Evolutionary conservation across 1,140 invertebrate species (phyloP).

Genomic region (Panagrolaimus sp.): DNA sequence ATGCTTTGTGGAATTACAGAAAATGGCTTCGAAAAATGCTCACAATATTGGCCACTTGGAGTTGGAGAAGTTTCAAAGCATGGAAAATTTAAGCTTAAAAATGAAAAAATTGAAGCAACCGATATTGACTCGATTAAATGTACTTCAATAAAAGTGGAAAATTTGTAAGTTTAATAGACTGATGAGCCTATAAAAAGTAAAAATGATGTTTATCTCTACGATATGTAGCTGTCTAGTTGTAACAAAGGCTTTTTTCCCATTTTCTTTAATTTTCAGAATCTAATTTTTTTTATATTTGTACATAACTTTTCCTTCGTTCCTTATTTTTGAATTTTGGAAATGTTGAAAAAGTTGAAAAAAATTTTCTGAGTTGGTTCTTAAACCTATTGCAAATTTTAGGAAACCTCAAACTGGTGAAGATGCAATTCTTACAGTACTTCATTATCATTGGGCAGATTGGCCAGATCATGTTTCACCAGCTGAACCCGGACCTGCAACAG

Average conservation of each 20-base stretch:
- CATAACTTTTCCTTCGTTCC: no score
- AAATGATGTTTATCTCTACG: no score
- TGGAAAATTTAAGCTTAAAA: slow-evolving; percentile 6
- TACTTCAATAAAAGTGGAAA: neutral
- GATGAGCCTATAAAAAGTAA: no score
- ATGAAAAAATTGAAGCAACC: neutral
- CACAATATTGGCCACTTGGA: slow-evolving; percentile 8
- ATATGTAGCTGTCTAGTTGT: no score
- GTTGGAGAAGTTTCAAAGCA: neutral
- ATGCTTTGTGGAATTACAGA: slow-evolving; percentile 61
- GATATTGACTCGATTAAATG: neutral
- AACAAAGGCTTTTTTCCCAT: no score
- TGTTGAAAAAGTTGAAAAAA: no score
- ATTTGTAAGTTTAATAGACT: slow-evolving; percentile 12
- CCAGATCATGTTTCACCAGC: slow-evolving; percentile 10
- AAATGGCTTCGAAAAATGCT: slow-evolving; percentile 44
- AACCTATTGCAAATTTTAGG: slow-evolving; percentile 6
- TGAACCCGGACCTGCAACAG: neutral
- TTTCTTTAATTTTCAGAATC: no score
- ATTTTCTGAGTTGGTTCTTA: no score
- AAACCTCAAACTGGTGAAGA: slow-evolving; percentile 6
- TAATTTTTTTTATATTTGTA: no score
- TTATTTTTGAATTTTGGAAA: no score
- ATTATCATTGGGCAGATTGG: slow-evolving; percentile 14
- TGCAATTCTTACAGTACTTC: neutral